These are phyloP conservation scores for Burhinus bistriatus DNA, from an alignment of 2,113 vertebrate species.

Conservation along the genomic window DNA sequence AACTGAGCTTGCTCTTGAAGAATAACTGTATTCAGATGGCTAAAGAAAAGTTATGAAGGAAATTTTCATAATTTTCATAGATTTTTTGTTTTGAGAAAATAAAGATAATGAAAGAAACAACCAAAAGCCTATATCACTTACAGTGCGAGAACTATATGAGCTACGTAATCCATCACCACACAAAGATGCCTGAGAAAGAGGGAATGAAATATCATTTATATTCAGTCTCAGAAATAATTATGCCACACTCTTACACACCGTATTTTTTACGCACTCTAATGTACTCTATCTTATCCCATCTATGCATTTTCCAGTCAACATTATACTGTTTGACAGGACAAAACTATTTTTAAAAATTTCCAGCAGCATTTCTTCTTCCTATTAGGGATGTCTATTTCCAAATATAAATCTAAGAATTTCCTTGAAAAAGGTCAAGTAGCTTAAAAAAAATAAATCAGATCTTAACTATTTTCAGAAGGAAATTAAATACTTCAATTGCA, in stretches of 20 bases:
- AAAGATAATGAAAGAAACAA: background rate
- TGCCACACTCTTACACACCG: background rate
- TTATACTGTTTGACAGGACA: background rate
- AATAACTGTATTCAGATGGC: conserved; percentile 93
- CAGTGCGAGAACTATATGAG: conserved; percentile 80
- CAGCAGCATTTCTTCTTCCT: background rate
- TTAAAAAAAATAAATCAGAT: background rate
- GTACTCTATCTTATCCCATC: background rate
- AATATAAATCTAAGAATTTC: background rate
- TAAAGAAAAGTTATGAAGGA: conserved; percentile 73
- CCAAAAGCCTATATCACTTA: conserved; percentile 73
- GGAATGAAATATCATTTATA: conserved; percentile 27
- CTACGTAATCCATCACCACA: conserved; percentile 78
- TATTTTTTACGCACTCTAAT: background rate
- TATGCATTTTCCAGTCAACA: background rate
- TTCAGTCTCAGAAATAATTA: background rate
- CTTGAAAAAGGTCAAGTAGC: background rate
- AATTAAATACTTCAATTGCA: background rate
- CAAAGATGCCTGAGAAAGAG: conserved; percentile 81
- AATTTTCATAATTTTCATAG: conserved; percentile 4
- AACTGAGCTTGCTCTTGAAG: conserved; percentile 86
- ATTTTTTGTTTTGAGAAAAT: background rate
- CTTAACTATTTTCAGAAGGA: background rate
- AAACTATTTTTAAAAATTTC: background rate
- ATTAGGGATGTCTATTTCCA: background rate